A percentile compares a stretch with the other conserved stretches of the same genome.
These are phyloP conservation scores for Pelmatolapia mariae DNA, from an alignment of 2,113 vertebrate species.

Conservation along the genomic window DNA sequence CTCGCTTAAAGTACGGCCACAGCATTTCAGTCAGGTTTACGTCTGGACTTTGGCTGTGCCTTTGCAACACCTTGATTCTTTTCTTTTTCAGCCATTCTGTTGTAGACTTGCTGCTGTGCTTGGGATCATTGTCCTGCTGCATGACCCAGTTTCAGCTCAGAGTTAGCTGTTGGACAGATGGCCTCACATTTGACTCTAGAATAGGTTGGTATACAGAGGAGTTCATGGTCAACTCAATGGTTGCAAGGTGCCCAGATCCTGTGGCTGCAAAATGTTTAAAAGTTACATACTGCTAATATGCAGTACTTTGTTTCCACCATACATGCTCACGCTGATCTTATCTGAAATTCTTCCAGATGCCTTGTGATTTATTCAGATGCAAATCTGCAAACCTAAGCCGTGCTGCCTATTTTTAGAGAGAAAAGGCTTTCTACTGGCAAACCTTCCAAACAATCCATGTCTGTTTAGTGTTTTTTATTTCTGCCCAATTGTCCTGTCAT, in stretches of 20 bases:
- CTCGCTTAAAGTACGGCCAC: not conserved
- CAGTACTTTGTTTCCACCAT: not conserved
- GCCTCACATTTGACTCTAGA: not conserved
- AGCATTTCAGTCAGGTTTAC: rapidly evolving
- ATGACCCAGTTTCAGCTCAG: not conserved
- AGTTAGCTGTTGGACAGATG: not conserved
- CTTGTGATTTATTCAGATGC: not conserved
- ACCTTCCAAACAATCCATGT: not conserved
- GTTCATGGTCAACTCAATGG: not conserved
- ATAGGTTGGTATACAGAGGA: not conserved
- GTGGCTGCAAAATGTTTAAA: not conserved
- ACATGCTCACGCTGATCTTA: not conserved
- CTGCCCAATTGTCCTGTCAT: not conserved
- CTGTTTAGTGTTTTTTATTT: not conserved
- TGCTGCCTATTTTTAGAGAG: not conserved
- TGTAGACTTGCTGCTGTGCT: not conserved
- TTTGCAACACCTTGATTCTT: not conserved
- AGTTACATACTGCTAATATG: not conserved
- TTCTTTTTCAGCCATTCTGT: not conserved
- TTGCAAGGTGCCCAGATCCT: not conserved
- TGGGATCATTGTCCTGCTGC: not conserved
- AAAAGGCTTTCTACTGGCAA: not conserved
- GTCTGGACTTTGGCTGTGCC: not conserved
- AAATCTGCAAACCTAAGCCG: not conserved
- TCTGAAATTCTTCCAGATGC: not conserved